Percentiles rank a stretch among this genome's conserved stretches.
Evolutionary conservation across 92 coral and sea anemone species (phyloP).

Genomic region (Phymanthus crucifer): DNA sequence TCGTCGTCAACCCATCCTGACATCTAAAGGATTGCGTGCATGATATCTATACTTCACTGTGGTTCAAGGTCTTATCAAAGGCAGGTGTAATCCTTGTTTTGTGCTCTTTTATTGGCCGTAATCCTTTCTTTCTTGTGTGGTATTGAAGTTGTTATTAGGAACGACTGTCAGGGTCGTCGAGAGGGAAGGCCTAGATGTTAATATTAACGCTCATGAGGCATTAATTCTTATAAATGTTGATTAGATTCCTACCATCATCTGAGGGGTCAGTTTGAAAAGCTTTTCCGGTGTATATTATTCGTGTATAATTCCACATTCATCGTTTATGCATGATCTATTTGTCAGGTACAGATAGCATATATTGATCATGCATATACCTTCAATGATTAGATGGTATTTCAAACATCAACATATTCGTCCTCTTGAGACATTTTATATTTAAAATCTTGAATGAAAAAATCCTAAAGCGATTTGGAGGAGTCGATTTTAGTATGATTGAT

Average conservation of each 20-base stretch:
- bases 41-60: background rate
- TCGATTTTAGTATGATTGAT: background rate
- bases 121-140: background rate
- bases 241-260: too few species aligned
- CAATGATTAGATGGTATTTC: background rate
- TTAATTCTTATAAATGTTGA: too few species aligned
- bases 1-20: background rate
- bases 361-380: background rate
- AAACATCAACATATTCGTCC: background rate
- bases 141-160: background rate
- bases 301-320: background rate
- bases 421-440: background rate
- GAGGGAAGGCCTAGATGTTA: too few species aligned
- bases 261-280: too few species aligned
- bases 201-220: too few species aligned
- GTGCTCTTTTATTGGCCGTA: background rate
- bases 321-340: background rate
- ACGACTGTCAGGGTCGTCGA: background rate
- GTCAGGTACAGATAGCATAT: background rate
- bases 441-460: background rate
- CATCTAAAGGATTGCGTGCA: background rate
- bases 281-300: too few species aligned
- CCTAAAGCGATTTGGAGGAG: background rate
- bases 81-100: background rate
- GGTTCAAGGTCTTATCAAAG: background rate